Base-by-base conservation (phyloP, 1,140 invertebrate genomes). In the Drosophila nigromelanica region DNA sequence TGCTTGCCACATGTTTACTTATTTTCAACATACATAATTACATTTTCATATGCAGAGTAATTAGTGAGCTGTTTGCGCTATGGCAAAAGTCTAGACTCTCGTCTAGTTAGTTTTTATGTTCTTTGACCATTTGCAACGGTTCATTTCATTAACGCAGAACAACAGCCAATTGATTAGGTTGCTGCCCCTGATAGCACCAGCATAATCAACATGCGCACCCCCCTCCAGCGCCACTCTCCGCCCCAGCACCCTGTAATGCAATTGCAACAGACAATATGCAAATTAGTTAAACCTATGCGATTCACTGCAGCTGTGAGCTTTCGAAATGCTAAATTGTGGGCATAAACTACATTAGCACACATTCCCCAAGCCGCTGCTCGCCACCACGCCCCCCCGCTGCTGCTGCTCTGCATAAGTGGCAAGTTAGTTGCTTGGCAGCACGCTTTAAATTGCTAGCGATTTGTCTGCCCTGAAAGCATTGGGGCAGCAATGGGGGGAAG, bases 201-300 rank as follows among this genome's bases (percentile, higher is more conserved):
- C 24, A 14, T n/a, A 30, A n/a, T 12, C 40, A 5, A 14, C 10
- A 6, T 33, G 15, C n/a, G 15, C 27, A 50, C 4, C 6, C 11
- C 5, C 35, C 11, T 18, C 18, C 15, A 5, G 30, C 12, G 5
- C 11, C 48, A 7, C 37, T 11, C 12, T 6, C 39, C 4, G 11
- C 1, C 39, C n/a, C n/a, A n/a, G n/a, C n/a, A n/a, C n/a, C 40
- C 43, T 61, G 37, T 78, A 75, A 82, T 86, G 75, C 67, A 87
- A 81, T 87, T 76, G 78, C 56, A 58, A 42, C 80, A 73, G 63
- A 73, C 71, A 86, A 87, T 87, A 86, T 86, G 81, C 82, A 86
- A 86, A 86, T 86, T 87, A 81, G 81, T 64, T 61, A 74, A 69
- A 71, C 59, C 70, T 54, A 67, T 68, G 76, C 75, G 75, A 66